Base-by-base conservation (phyloP, 1,140 invertebrate genomes). In the Macrosteles quadrilineatus region DNA sequence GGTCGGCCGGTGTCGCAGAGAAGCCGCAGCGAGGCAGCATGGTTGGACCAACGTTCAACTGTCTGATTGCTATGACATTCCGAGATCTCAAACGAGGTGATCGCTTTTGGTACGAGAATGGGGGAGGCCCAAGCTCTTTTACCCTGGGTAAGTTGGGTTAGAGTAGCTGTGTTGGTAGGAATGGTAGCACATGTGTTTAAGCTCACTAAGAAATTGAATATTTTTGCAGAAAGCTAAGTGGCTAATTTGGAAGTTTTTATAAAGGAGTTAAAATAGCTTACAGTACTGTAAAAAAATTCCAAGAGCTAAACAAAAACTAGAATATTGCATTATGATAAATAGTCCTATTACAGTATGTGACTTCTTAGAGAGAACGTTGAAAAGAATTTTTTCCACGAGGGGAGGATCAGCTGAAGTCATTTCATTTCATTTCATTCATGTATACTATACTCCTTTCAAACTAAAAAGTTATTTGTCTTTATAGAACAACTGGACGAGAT, bases 61-160 rank as follows among this genome's bases (percentile, higher is more conserved):
- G 97, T 77, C 87, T 99, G 59, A 96, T 99, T 73, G 95, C 93
- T 29, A 95, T 96, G 50, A 97, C 99, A 80, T 98, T 98, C 81
- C 92, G 91, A 74, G 92, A 94, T 76, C 86, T 93, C 0, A 87
- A 96, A 77, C 84, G 90, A 70, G 97, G 97, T 67, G 97, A 99
- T 80, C 86, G 96, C 77, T 98, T 97, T 80, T 99, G 95, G 94
- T 77, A 77, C 45, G 76, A 77, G 50, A 77, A 77, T 63, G 23
- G 65, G 14, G 75, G 72, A 59, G 72, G 94, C 75, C 94, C 94
- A 1, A 95, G 94, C 30, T 92, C 93, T 4, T 97, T 97, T 80
- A 94, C 91, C 0, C 87, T 81, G 67, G 85, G 86, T 87, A 78
- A 80, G 72, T 62, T 36, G 32, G 4, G 4, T 6, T 36, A 55